These are phyloP conservation scores for Chloroclysta siterata DNA, from an alignment of 2,888 invertebrate species.

Conservation along the genomic window DNA sequence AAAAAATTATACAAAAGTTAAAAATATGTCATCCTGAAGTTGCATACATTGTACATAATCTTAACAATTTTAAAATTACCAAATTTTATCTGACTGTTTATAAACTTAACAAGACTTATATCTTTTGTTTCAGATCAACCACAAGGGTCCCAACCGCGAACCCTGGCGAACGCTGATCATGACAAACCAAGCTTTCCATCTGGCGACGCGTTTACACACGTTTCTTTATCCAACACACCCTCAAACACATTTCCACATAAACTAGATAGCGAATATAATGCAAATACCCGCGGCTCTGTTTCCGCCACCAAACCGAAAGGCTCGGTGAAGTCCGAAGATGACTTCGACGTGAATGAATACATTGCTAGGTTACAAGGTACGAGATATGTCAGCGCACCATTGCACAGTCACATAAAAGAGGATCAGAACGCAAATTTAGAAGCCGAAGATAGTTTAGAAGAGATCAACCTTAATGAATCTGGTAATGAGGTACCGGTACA, in stretches of 20 bases:
- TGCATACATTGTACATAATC: too few species aligned
- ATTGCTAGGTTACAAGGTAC: constrained; percentile 78
- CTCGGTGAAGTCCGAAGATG: constrained; percentile 65
- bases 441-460: constrained; percentile 73
- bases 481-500: constrained; percentile 50
- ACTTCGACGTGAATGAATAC: constrained; percentile 81
- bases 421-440: constrained; percentile 81
- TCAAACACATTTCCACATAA: constrained; percentile 36
- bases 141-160: constrained; percentile 50
- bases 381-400: constrained; percentile 74
- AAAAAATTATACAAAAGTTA: too few species aligned
- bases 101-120: constrained; percentile 9
- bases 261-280: constrained; percentile 42
- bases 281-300: constrained; percentile 35
- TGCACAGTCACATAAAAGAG: constrained; percentile 70
- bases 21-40: too few species aligned
- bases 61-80: too few species aligned
- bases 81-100: not conserved
- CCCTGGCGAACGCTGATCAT: constrained; percentile 60
- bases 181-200: constrained; percentile 55
- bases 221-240: constrained; percentile 35
- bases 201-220: constrained; percentile 61
- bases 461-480: constrained; percentile 71
- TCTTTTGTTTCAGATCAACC: constrained; percentile 71
- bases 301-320: constrained; percentile 55